A percentile compares a stretch with the other conserved stretches of the same genome.
Conservation (phyloP, 1,140 invertebrate genomes). For the Araneus ventricosus region DNA sequence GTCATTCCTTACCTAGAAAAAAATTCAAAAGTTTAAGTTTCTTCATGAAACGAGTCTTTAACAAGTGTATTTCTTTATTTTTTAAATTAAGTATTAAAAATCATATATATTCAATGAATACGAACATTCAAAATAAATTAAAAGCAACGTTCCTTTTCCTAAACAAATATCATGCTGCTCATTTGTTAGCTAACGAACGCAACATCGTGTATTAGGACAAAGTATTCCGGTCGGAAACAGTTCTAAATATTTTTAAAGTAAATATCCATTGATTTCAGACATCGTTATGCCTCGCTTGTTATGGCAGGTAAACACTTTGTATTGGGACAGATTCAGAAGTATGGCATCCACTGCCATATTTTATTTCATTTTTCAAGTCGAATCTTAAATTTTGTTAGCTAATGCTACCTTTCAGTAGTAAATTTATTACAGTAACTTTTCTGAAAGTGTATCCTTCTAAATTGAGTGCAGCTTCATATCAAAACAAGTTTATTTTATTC, state of each 20-base stretch:
- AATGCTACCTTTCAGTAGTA: neutral
- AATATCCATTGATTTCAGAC: neutral
- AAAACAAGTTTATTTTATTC: neutral
- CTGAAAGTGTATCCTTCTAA: neutral
- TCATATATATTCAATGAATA: too few relatives aligned
- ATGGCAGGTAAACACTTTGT: neutral
- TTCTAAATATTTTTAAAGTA: neutral
- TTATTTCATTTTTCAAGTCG: neutral
- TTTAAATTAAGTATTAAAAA: too few relatives aligned
- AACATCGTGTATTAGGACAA: neutral
- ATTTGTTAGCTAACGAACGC: neutral
- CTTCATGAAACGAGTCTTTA: too few relatives aligned
- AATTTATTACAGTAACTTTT: neutral
- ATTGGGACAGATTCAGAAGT: neutral
- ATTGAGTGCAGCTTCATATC: neutral
- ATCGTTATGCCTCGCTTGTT: neutral
- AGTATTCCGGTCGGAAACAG: neutral
- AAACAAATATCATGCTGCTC: neutral
- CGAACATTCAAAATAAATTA: too few relatives aligned
- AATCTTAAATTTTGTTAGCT: neutral
- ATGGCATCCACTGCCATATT: neutral
- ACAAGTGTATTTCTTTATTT: too few relatives aligned
- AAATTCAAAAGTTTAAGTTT: too few relatives aligned
- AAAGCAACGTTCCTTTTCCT: neutral
- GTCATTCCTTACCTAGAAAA: too few relatives aligned